Base-by-base conservation (phyloP, 2,888 invertebrate species). In the Aspidiotus rigidus region DNA sequence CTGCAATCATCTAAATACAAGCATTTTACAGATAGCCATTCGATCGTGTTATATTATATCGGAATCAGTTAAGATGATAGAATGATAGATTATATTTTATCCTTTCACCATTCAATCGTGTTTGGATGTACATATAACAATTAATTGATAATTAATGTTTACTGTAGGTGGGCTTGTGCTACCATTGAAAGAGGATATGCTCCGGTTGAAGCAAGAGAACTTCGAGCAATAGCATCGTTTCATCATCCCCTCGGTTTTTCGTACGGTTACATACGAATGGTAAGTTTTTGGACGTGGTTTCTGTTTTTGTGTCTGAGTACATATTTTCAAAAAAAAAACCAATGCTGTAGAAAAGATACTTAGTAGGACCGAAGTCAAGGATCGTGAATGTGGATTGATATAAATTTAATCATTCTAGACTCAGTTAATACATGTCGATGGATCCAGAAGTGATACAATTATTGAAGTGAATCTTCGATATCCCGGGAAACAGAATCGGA, bases 381-480 rank as follows among this genome's bases (percentile, higher is more conserved):
- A 28, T 28, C 28, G 28, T 28, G 28, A 28, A 28, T 3, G 28
- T 28, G 28, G 28, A 28, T 55, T 55, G 15, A 16, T 55, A 8
- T 55, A 9, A 16, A 16, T 55, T 7, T 55, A 16, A 8, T 70
- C 71, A 72, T 80, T 80, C 69, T 75, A 87, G 86, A 88, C 88
- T 11, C 95, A 96, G 80, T 81, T 95, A 39, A 81, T 92, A n/a
- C 89, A 93, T 78, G 84, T 81, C 73, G 93, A 93, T 78, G 90
- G 89, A 63, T 89, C 90, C 74, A 82, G 86, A 75, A 93, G 93
- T 76, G 93, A 95, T 74, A 95, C 95, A 0, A 83, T 88, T 17
- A 84, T 96, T n/a, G 92, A 94, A 79, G 86, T 93, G 15, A 92
- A 93, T 75, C 78, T 96, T 64, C 80, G 89, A n/a, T 86, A 95